Evolutionary conservation across 1,140 invertebrate species (phyloP).

Genomic region (Hylyphantes graminicola): DNA sequence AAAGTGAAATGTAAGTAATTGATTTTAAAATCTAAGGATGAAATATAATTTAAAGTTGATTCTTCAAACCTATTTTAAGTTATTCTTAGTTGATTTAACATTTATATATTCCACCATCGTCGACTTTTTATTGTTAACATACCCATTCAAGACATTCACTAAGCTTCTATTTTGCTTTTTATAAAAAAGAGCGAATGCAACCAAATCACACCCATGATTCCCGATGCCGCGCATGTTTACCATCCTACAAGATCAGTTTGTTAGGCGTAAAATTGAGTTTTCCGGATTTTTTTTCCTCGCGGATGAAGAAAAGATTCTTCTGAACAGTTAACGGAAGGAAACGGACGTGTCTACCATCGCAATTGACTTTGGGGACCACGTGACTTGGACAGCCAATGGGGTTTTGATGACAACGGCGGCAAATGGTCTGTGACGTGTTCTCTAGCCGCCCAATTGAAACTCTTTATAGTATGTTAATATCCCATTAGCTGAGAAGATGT

Average conservation of each 20-base stretch:
- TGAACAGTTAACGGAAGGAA: conserved; percentile 1
- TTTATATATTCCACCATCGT: too few relatives aligned
- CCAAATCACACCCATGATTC: neutral
- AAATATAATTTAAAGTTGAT: too few relatives aligned
- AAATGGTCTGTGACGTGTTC: conserved; percentile 48
- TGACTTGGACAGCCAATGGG: conserved; percentile 38
- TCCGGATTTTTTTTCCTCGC: conserved; percentile 33
- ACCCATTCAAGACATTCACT: neutral
- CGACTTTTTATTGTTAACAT: too few relatives aligned
- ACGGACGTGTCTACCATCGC: conserved; percentile 27
- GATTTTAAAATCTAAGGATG: too few relatives aligned
- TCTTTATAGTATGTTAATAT: conserved; percentile 37
- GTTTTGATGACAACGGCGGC: conserved; percentile 27
- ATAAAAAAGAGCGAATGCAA: neutral
- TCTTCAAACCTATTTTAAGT: too few relatives aligned
- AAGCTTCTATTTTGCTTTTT: neutral
- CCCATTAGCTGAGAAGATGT: conserved; percentile 31
- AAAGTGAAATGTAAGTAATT: too few relatives aligned
- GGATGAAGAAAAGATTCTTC: neutral
- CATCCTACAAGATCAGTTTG: conserved; percentile 40
- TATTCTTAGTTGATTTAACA: too few relatives aligned
- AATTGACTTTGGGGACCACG: conserved; percentile 33
- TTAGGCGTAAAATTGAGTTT: conserved; percentile 55
- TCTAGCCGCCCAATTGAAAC: conserved; percentile 36
- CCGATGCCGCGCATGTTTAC: too few relatives aligned